phyloP scores from a whole-genome alignment of 2,797 vertebrate species.

The Mormyrops boulengeri region DNA sequence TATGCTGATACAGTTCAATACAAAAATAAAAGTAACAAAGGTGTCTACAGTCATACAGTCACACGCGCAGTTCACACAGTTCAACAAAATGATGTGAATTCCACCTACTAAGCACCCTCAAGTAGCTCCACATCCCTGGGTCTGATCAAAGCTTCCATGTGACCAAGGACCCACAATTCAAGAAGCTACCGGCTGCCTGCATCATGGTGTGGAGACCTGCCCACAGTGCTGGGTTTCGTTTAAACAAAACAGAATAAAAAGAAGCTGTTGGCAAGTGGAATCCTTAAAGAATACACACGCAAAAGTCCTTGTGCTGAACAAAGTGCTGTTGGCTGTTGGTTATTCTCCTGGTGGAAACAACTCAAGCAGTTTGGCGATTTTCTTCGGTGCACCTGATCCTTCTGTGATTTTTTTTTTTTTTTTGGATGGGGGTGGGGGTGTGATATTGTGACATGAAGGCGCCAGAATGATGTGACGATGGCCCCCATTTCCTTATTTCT shows the following conservation, averaged over 20 bases:
- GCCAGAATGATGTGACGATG: not conserved
- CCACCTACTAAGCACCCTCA: not conserved
- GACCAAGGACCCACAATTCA: not conserved
- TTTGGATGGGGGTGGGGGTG: not conserved
- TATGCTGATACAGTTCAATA: slow-evolving; percentile 34
- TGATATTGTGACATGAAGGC: not conserved
- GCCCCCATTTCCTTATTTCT: not conserved
- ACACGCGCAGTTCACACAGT: slow-evolving; percentile 21
- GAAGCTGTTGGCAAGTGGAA: not conserved
- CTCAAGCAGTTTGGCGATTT: not conserved
- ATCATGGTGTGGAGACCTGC: not conserved
- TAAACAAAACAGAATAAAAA: not conserved
- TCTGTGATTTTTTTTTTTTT: not conserved
- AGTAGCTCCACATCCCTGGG: not conserved
- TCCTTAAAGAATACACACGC: not conserved
- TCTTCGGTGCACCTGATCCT: not conserved
- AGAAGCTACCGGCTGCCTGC: not conserved
- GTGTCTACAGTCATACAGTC: slow-evolving; percentile 21
- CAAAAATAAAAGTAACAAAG: slow-evolving; percentile 43
- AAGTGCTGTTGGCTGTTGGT: not conserved
- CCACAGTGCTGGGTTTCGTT: not conserved
- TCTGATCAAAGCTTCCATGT: not conserved
- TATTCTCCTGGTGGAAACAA: not conserved
- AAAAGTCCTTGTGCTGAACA: not conserved
- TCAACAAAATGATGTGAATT: not conserved